Evolutionary conservation across 2,888 invertebrate genomes (phyloP).

Genomic region (Exephanes ischioxanthus): DNA sequence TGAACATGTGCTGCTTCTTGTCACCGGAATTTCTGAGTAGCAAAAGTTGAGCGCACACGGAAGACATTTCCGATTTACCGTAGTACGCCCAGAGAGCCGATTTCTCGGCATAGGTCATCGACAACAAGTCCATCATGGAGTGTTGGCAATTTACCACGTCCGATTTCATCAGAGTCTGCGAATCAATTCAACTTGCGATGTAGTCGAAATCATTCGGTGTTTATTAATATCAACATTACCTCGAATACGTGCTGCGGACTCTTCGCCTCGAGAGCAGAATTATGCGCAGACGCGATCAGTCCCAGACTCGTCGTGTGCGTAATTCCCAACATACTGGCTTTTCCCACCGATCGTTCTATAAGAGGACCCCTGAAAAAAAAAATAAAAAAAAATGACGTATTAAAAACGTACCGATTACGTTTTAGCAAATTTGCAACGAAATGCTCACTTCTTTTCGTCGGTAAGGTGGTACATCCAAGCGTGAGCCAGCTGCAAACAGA

Average conservation of each 20-base stretch:
- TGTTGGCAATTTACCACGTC: slow-evolving; percentile 95
- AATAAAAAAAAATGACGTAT: neutral
- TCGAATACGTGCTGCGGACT: slow-evolving; percentile 89
- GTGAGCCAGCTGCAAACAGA: slow-evolving; percentile 94
- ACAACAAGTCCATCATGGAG: slow-evolving; percentile 92
- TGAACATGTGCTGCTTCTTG: slow-evolving; percentile 86
- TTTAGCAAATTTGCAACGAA: neutral
- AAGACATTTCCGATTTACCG: slow-evolving; percentile 94
- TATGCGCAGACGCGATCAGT: slow-evolving; percentile 92
- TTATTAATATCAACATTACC: slow-evolving; percentile 81
- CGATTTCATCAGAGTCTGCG: slow-evolving; percentile 92
- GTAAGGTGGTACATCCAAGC: slow-evolving; percentile 91
- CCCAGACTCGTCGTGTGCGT: slow-evolving; percentile 91
- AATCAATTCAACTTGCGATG: slow-evolving; percentile 75
- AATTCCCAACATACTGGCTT: slow-evolving; percentile 89
- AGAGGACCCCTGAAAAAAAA: slow-evolving; percentile 86
- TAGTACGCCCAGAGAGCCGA: slow-evolving; percentile 95
- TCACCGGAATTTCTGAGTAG: slow-evolving; percentile 91
- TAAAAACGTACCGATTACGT: neutral
- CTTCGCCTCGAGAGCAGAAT: slow-evolving; percentile 90
- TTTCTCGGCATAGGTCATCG: slow-evolving; percentile 92
- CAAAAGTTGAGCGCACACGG: slow-evolving; percentile 92
- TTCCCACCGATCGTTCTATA: slow-evolving; percentile 89
- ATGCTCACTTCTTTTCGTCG: slow-evolving; percentile 83
- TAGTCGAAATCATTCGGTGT: neutral